A percentile compares a stretch with the other conserved stretches of the same genome.
Conservation (phyloP, 2,888 invertebrate species). For the Drosophila imparisetae region DNA sequence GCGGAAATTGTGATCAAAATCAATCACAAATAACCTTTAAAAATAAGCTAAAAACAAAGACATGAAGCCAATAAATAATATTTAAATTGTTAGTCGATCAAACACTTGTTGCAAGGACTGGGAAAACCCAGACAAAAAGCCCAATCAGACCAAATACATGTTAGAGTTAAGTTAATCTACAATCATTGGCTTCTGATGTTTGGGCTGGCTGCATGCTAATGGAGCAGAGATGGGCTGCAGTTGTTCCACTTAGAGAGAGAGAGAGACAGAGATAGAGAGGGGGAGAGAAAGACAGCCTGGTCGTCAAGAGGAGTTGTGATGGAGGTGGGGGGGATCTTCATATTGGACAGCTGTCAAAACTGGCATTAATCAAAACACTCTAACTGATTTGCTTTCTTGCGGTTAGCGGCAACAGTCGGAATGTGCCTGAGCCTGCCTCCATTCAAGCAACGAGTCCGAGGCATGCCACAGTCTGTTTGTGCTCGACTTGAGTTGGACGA, state of each 20-base stretch:
- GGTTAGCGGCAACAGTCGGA: constrained; percentile 14
- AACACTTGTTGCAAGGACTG: neutral
- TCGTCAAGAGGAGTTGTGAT: constrained; percentile 6
- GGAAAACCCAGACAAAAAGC: neutral
- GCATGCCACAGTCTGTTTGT: constrained; percentile 27
- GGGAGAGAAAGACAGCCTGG: neutral
- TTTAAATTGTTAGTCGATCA: neutral
- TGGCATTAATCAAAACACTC: constrained; percentile 78
- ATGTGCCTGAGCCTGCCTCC: constrained; percentile 23
- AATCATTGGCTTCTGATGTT: constrained; percentile 1
- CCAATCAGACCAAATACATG: constrained; percentile 1
- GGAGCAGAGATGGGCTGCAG: constrained; percentile 7
- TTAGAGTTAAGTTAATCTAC: neutral
- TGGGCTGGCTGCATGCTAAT: constrained; percentile 12
- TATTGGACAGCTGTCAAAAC: constrained; percentile 75
- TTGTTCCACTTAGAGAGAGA: neutral
- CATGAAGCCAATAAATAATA: neutral
- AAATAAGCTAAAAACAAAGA: neutral
- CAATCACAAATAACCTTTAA: neutral
- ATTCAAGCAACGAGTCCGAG: constrained; percentile 20
- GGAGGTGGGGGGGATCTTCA: constrained; percentile 4
- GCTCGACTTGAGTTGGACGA: constrained; percentile 29
- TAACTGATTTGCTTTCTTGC: constrained; percentile 54
- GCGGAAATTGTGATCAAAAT: neutral
- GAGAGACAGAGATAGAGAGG: neutral